A percentile compares a stretch with the other conserved stretches of the same genome.
phyloP scores from a whole-genome alignment of 2,888 invertebrate species.

The Drosophila macrothrix region DNA sequence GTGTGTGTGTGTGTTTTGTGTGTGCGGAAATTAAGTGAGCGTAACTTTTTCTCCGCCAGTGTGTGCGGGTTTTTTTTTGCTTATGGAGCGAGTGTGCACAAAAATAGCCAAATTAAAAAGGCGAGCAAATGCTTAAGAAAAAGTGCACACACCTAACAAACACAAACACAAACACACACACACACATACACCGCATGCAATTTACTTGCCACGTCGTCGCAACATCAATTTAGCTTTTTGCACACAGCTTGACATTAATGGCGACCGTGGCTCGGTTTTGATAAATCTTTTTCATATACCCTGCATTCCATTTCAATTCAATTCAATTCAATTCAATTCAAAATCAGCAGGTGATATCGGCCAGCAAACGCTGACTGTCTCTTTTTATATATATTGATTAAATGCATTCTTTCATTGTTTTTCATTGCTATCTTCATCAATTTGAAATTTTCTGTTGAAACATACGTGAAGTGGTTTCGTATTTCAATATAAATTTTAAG shows the following conservation, averaged over 20 bases:
- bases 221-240: slow-evolving; percentile 45
- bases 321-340: neutral
- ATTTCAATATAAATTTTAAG: neutral
- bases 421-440: neutral
- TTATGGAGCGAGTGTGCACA: slow-evolving; percentile 25
- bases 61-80: neutral
- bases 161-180: neutral
- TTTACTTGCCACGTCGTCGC: slow-evolving; percentile 45
- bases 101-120: slow-evolving; percentile 68
- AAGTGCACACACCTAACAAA: slow-evolving; percentile 8
- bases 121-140: slow-evolving; percentile 55
- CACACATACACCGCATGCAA: slow-evolving; percentile 29
- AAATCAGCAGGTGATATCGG: neutral
- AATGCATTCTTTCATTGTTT: neutral
- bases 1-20: neutral
- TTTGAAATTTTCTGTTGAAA: neutral
- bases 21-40: slow-evolving; percentile 52
- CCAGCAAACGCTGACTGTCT: neutral
- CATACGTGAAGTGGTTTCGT: neutral
- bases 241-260: slow-evolving; percentile 54
- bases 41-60: slow-evolving; percentile 31
- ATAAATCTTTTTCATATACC: slow-evolving; percentile 10
- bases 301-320: slow-evolving; percentile 1
- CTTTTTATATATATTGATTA: neutral
- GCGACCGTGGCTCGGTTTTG: slow-evolving; percentile 19